A percentile compares a stretch with the other conserved stretches of the same genome.
Conservation (phyloP, 2,888 invertebrate species). For the Hypselothyrea guttata region DNA sequence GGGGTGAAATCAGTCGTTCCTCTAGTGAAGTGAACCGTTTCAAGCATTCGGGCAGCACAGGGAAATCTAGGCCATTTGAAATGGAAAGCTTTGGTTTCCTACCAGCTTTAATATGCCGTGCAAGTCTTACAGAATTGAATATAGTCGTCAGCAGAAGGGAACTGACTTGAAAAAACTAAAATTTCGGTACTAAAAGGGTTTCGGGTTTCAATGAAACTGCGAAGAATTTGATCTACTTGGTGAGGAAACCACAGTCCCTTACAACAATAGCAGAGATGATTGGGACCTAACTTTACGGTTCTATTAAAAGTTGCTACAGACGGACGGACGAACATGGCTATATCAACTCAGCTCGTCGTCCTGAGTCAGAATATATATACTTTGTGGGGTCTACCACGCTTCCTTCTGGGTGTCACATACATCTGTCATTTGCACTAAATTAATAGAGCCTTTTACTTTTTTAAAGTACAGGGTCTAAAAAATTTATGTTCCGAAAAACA, state of each 20-base stretch:
- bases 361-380: no score
- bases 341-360: no score
- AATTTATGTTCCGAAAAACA: no score
- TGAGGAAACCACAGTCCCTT: neutral
- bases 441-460: no score
- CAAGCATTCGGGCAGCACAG: neutral
- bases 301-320: conserved; percentile 6
- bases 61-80: conserved; percentile 3
- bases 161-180: neutral
- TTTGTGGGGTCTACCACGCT: no score
- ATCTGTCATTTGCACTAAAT: no score
- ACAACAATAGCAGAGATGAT: conserved; percentile 1
- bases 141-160: neutral
- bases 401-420: no score
- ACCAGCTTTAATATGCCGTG: neutral
- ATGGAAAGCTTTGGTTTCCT: conserved; percentile 5
- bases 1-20: conserved; percentile 5
- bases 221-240: neutral
- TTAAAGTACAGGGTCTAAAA: no score
- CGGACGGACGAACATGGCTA: no score
- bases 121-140: neutral
- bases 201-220: no score
- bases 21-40: conserved; percentile 3
- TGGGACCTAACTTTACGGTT: conserved; percentile 3
- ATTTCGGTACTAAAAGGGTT: neutral